Conservation (phyloP, 2,888 invertebrate species). For the Oligia latruncula region DNA sequence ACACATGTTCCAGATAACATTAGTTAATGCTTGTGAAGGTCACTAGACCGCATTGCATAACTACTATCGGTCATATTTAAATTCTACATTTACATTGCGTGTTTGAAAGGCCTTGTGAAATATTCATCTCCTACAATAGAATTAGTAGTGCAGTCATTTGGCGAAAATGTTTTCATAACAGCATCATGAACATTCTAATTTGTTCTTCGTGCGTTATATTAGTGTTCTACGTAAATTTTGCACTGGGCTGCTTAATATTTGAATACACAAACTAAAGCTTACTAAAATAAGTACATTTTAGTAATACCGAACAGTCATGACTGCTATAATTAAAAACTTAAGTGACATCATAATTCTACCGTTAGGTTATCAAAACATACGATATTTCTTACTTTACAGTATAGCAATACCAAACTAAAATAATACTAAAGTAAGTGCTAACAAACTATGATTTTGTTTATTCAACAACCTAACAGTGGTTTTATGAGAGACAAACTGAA, state of each 20-base stretch:
- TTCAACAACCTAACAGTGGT: conserved; percentile 46
- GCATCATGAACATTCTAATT: conserved; percentile 43
- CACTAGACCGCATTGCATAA: conserved; percentile 34
- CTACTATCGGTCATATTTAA: conserved; percentile 21
- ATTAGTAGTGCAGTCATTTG: conserved; percentile 45
- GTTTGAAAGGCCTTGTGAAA: conserved; percentile 45
- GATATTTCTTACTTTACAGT: conserved; percentile 34
- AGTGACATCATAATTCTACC: conserved; percentile 42
- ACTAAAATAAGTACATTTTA: conserved; percentile 58
- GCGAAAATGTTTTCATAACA: conserved; percentile 24
- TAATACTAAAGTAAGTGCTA: conserved; percentile 45
- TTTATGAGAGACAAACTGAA: conserved; percentile 41
- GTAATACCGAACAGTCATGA: conserved; percentile 45
- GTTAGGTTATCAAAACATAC: conserved; percentile 52
- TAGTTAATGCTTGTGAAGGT: conserved; percentile 46
- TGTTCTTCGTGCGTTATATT: conserved; percentile 32
- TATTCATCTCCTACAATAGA: conserved; percentile 42
- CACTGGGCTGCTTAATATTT: conserved; percentile 46
- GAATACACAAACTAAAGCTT: conserved; percentile 34
- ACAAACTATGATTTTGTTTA: conserved; percentile 33
- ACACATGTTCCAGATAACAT: conserved; percentile 42
- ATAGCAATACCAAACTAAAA: conserved; percentile 46
- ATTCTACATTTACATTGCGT: conserved; percentile 43
- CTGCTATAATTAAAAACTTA: conserved; percentile 36
- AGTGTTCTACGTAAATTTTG: conserved; percentile 36